Evolutionary conservation across 2,113 vertebrate genomes (phyloP).

Genomic region (Cryptoleucopteryx plumbea): DNA sequence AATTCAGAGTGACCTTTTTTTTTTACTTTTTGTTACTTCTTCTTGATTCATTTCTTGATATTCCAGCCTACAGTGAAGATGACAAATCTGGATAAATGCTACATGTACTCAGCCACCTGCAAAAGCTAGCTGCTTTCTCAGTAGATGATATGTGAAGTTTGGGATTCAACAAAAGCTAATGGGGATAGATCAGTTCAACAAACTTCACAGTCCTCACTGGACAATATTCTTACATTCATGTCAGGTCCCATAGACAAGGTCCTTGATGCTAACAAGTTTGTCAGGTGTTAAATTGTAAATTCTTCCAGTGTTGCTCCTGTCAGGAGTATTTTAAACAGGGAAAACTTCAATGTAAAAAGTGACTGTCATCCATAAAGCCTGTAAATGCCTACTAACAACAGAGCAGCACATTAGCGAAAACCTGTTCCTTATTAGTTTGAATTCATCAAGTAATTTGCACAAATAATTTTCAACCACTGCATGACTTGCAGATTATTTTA

Average conservation of each 20-base stretch:
- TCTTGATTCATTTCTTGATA: background rate
- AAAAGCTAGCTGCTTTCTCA: background rate
- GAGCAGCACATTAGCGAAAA: background rate
- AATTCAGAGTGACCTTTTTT: background rate
- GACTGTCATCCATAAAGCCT: background rate
- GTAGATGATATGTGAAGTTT: background rate
- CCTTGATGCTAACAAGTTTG: background rate
- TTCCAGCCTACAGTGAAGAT: background rate
- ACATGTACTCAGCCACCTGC: background rate
- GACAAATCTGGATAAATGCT: background rate
- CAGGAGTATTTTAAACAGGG: background rate
- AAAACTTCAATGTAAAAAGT: background rate
- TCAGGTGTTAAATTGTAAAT: constrained; percentile 9
- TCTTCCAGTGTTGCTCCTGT: background rate
- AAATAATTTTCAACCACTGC: background rate
- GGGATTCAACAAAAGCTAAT: background rate
- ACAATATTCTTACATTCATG: background rate
- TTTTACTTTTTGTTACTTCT: background rate
- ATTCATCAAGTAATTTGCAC: background rate
- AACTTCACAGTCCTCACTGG: background rate
- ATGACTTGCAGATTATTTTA: background rate
- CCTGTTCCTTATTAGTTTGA: background rate
- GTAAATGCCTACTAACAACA: background rate
- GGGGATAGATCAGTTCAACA: background rate
- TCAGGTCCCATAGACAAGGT: background rate